Percentiles rank a stretch among this genome's conserved stretches.
phyloP scores from a whole-genome alignment of 2,797 vertebrate genomes.

The Rhynchonycteris naso region DNA sequence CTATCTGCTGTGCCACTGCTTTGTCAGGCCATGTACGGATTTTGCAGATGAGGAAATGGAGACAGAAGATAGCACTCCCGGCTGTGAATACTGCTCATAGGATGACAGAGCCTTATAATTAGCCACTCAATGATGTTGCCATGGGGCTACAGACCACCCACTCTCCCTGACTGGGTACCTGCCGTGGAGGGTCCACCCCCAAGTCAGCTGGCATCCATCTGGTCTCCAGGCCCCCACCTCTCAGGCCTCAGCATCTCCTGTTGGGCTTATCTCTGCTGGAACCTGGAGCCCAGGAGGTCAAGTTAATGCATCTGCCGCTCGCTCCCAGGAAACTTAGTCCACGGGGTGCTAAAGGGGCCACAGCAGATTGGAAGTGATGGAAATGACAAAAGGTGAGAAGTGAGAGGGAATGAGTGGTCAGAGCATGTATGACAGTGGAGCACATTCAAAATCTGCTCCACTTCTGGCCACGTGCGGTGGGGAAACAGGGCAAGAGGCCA shows the following conservation, averaged over 20 bases:
- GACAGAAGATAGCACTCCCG: neutral
- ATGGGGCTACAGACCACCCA: no score
- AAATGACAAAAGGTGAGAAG: slow-evolving; percentile 71
- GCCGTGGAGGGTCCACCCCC: neutral
- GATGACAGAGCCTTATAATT: neutral
- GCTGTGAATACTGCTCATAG: neutral
- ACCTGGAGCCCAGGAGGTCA: no score
- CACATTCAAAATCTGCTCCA: slow-evolving; percentile 70
- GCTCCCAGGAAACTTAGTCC: slow-evolving; percentile 40
- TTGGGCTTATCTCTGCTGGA: no score
- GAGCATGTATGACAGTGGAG: slow-evolving; percentile 61
- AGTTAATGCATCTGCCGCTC: slow-evolving; percentile 63
- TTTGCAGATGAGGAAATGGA: neutral
- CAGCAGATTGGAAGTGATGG: slow-evolving; percentile 73
- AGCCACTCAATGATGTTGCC: neutral
- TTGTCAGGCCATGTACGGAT: no score
- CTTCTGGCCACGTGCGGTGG: slow-evolving; percentile 67
- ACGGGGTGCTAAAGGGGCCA: slow-evolving; percentile 60
- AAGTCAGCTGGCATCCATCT: neutral
- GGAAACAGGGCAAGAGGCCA: slow-evolving; percentile 55
- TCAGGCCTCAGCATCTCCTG: neutral
- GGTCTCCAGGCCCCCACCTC: neutral
- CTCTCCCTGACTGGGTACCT: neutral
- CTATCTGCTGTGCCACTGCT: no score
- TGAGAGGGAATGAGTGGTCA: slow-evolving; percentile 68